A percentile compares a stretch with the other conserved stretches of the same genome.
Conservation (phyloP, 1,140 invertebrate genomes). For the Zelostemma sp. region DNA sequence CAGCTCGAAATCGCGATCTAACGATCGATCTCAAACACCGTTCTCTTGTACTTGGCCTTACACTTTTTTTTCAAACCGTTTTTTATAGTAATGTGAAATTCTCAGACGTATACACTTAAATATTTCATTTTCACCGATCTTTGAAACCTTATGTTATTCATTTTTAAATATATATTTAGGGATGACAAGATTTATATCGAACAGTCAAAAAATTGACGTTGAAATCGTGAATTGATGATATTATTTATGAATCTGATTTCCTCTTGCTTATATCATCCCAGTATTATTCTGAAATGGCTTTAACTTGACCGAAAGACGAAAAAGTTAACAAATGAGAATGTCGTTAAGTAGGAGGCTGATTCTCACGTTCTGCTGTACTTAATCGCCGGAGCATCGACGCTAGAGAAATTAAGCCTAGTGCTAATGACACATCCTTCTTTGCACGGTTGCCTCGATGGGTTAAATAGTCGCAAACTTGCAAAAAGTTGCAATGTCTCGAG, state of each 20-base stretch:
- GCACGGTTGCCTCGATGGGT: slow-evolving; percentile 12
- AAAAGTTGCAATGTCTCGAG: slow-evolving; percentile 24
- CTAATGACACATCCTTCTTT: slow-evolving; percentile 39
- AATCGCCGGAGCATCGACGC: slow-evolving; percentile 13
- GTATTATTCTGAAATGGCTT: background rate
- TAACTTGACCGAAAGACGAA: slow-evolving; percentile 14
- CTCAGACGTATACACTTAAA: no score
- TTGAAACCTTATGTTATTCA: no score
- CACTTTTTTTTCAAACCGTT: background rate
- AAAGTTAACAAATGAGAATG: slow-evolving; percentile 32
- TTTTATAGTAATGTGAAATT: no score
- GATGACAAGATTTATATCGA: no score
- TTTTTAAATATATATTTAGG: no score
- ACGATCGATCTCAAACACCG: slow-evolving; percentile 14
- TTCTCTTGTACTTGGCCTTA: background rate
- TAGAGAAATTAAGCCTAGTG: slow-evolving; percentile 34
- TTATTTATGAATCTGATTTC: no score
- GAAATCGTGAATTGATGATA: no score
- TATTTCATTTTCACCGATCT: no score
- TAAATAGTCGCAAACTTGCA: slow-evolving; percentile 7
- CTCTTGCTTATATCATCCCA: no score
- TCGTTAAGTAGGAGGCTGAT: slow-evolving; percentile 23
- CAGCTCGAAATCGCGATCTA: slow-evolving; percentile 46
- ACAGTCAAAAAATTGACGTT: no score
- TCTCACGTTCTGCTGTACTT: slow-evolving; percentile 33